Conservation (phyloP, 2,888 invertebrate genomes). For the Magallana nippona region DNA sequence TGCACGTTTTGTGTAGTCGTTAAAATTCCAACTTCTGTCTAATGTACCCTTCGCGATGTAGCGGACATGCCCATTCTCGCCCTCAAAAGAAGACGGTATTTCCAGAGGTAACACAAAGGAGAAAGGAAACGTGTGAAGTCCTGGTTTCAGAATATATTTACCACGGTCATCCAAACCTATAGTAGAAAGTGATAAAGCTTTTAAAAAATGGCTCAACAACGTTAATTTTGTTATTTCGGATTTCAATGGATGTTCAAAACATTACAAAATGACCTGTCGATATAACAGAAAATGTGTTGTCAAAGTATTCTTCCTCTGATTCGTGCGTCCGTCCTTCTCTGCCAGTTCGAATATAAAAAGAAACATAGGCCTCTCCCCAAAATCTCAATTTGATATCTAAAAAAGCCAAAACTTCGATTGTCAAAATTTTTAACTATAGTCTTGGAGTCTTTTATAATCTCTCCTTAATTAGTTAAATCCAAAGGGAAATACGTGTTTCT, state of each 20-base stretch:
- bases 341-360: slow-evolving; percentile 8
- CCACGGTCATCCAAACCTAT: not conserved
- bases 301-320: slow-evolving; percentile 57
- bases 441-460: too few species aligned
- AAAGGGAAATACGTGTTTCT: not conserved
- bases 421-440: not conserved
- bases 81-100: slow-evolving; percentile 75
- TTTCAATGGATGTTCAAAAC: too few species aligned
- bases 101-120: slow-evolving; percentile 85
- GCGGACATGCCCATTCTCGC: slow-evolving; percentile 84
- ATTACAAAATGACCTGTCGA: not conserved
- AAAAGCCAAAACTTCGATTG: not conserved
- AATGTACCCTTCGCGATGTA: slow-evolving; percentile 89
- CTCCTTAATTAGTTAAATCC: too few species aligned
- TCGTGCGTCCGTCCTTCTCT: too few species aligned
- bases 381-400: slow-evolving; percentile 57
- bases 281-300: slow-evolving; percentile 36
- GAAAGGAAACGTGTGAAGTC: slow-evolving; percentile 89
- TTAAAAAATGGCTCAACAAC: too few species aligned
- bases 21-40: slow-evolving; percentile 90
- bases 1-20: slow-evolving; percentile 89
- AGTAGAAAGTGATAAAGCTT: too few species aligned
- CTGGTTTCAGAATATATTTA: slow-evolving; percentile 79
- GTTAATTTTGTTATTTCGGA: too few species aligned
- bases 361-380: slow-evolving; percentile 57